Percentiles rank a stretch among this genome's conserved stretches.
phyloP scores from a whole-genome alignment of 2,113 vertebrate species.

The Calypte anna region DNA sequence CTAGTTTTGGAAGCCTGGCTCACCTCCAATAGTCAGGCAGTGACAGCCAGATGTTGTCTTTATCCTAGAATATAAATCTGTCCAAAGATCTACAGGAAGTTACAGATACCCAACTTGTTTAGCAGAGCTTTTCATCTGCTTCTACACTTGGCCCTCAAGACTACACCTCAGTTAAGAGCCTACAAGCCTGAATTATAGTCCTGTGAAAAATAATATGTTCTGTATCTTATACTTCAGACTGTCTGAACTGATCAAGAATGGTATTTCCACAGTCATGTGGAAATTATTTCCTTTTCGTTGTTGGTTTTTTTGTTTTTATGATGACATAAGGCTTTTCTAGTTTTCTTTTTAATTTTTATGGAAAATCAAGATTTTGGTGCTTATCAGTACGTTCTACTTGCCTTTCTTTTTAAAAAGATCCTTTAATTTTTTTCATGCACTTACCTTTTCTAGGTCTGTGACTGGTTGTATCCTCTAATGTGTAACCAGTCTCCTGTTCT shows the following conservation, averaged over 20 bases:
- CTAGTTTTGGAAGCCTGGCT: background rate
- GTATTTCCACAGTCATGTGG: background rate
- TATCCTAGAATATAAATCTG: background rate
- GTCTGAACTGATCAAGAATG: background rate
- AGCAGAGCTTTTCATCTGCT: background rate
- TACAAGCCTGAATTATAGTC: background rate
- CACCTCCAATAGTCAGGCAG: background rate
- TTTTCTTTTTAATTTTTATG: background rate
- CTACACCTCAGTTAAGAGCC: background rate
- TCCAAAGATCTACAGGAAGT: background rate
- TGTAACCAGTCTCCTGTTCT: slow-evolving; percentile 88
- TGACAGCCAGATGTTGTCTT: accelerated
- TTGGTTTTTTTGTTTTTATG: background rate
- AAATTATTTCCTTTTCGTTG: too few relatives aligned
- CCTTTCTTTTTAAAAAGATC: background rate
- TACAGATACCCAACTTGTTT: background rate
- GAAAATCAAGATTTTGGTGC: background rate
- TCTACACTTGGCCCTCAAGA: background rate
- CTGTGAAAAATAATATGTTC: background rate
- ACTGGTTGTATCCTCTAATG: slow-evolving; percentile 96
- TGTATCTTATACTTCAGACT: background rate
- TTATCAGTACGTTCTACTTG: background rate
- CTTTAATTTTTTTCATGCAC: background rate
- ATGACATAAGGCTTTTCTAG: background rate
- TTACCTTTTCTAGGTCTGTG: slow-evolving; percentile 85